Conservation (phyloP, 1,140 invertebrate species). For the Papilio aristodemus region DNA sequence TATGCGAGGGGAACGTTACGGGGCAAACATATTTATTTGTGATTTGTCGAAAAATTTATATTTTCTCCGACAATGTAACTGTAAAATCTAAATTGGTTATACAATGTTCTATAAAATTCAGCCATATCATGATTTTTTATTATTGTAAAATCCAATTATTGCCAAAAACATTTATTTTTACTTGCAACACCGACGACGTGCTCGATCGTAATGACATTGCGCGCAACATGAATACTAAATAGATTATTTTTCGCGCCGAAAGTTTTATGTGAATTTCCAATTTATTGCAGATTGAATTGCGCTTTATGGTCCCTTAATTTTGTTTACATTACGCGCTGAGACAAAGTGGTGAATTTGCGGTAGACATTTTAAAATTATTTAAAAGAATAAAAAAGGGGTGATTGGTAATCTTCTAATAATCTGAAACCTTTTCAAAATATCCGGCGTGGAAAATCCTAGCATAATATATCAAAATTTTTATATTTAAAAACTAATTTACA, state of each 20-base stretch:
- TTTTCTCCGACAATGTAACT: too few relatives aligned
- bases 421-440: too few relatives aligned
- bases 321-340: constrained; percentile 30
- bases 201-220: constrained; percentile 35
- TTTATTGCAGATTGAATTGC: constrained; percentile 46
- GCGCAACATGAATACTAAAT: constrained; percentile 55
- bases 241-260: constrained; percentile 43
- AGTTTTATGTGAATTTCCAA: constrained; percentile 37
- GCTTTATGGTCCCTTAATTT: constrained; percentile 52
- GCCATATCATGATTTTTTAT: neutral
- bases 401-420: too few relatives aligned
- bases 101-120: too few relatives aligned
- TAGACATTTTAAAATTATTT: neutral
- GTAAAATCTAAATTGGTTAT: neutral
- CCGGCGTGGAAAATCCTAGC: too few relatives aligned
- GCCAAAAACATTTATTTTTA: constrained; percentile 42
- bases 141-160: constrained; percentile 36
- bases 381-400: too few relatives aligned
- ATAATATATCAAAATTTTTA: too few relatives aligned
- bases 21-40: too few relatives aligned
- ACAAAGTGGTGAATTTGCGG: constrained; percentile 9
- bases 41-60: too few relatives aligned
- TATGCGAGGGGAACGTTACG: too few relatives aligned
- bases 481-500: too few relatives aligned
- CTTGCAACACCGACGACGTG: constrained; percentile 50